These are phyloP conservation scores for Abrostola triplasia DNA, from an alignment of 2,888 invertebrate species.

Conservation along the genomic window DNA sequence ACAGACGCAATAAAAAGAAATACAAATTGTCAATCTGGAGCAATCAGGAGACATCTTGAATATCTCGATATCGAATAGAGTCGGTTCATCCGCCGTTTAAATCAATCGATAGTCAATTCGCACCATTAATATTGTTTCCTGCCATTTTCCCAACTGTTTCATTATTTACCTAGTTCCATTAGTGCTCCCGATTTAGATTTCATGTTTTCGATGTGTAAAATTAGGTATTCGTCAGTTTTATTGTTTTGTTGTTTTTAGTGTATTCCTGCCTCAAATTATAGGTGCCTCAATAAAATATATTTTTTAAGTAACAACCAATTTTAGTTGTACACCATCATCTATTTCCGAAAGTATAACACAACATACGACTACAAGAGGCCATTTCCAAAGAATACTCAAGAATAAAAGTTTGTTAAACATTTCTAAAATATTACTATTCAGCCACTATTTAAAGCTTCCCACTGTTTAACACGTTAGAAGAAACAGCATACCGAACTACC, in stretches of 20 bases:
- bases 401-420: too few relatives aligned
- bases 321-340: too few relatives aligned
- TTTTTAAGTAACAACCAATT: too few relatives aligned
- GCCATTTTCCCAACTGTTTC: constrained; percentile 59
- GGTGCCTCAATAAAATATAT: background rate
- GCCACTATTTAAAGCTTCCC: too few relatives aligned
- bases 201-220: constrained; percentile 17
- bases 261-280: background rate
- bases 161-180: constrained; percentile 61
- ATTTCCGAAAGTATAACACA: too few relatives aligned
- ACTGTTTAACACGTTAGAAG: too few relatives aligned
- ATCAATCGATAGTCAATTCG: constrained; percentile 63
- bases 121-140: constrained; percentile 61
- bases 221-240: constrained; percentile 14
- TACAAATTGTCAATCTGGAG: constrained; percentile 62
- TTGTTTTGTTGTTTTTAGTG: constrained; percentile 3
- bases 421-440: too few relatives aligned
- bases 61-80: constrained; percentile 57
- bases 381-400: too few relatives aligned
- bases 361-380: too few relatives aligned
- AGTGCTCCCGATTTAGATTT: constrained; percentile 44
- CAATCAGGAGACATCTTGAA: constrained; percentile 57
- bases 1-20: constrained; percentile 52
- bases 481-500: too few relatives aligned
- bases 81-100: constrained; percentile 59